Percentiles rank a stretch among this genome's conserved stretches.
Evolutionary conservation across 2,888 invertebrate genomes (phyloP).

Genomic region (Tachina fera): DNA sequence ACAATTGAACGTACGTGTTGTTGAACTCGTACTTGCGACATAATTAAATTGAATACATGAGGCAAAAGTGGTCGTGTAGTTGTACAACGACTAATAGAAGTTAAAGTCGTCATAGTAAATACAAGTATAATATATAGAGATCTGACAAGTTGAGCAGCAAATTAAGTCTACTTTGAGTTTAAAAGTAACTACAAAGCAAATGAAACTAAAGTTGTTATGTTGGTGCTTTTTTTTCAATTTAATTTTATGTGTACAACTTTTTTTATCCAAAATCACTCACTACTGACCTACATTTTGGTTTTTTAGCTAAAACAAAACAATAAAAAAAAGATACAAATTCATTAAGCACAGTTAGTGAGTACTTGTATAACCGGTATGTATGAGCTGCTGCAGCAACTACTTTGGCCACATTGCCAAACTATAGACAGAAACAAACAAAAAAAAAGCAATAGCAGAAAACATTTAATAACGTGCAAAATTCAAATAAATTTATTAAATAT

Average conservation of each 20-base stretch:
- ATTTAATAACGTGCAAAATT: slow-evolving; percentile 64
- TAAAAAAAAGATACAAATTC: slow-evolving; percentile 34
- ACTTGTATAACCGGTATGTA: slow-evolving; percentile 63
- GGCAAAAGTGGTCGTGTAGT: slow-evolving; percentile 69
- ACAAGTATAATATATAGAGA: slow-evolving; percentile 10
- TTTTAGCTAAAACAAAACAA: slow-evolving; percentile 37
- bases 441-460: slow-evolving; percentile 1
- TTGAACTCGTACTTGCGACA: slow-evolving; percentile 70
- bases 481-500: slow-evolving; percentile 66
- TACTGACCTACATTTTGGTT: slow-evolving; percentile 68
- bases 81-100: slow-evolving; percentile 61
- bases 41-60: slow-evolving; percentile 69
- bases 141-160: slow-evolving; percentile 58
- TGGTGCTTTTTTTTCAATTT: slow-evolving; percentile 8
- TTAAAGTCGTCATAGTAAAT: slow-evolving; percentile 34
- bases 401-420: slow-evolving; percentile 43
- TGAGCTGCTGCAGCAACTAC: slow-evolving; percentile 9
- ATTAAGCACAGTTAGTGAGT: slow-evolving; percentile 44
- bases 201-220: slow-evolving; percentile 50
- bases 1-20: slow-evolving; percentile 64
- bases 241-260: slow-evolving; percentile 1
- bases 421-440: background rate
- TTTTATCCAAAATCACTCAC: slow-evolving; percentile 61
- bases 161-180: slow-evolving; percentile 63
- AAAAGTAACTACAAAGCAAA: slow-evolving; percentile 33